Evolutionary conservation across 2,113 vertebrate genomes (phyloP), one percentile per base, ranked within the genome.

Genomic region (Hydropotes inermis): DNA sequence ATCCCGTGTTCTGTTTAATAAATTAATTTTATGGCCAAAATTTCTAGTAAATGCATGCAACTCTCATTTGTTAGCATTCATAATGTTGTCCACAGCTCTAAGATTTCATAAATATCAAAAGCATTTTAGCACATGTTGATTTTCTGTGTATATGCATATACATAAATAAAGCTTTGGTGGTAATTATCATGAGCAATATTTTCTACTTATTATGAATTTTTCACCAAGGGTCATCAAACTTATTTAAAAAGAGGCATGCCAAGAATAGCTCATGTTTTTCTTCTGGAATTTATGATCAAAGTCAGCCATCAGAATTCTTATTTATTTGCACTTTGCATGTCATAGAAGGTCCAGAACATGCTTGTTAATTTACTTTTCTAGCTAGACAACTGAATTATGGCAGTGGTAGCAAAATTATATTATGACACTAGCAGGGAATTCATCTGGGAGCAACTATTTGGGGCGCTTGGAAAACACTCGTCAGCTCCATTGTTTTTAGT

Each of bases 21-120:
- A 92, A 95, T 97, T 94, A 96, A 92, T 96, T 88, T 94, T 88
- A 94, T 55, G 45, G 67, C 58, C 21, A 92, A 54, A 36, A 39
- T 55, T 84, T 95, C 94, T 64, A 96, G 54, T 79, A 67, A 92
- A 92, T 95, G 39, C 52, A 14, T 96, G 79, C 39, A 74, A 1
- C 87, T 96, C 94, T 92, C 61, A 81, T 61, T 84, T 54, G 21
- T 97, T 91, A 93, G 52, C 45, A 94, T 96, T 96, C 89, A 87
- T 36, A 25, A 89, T 45, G 86, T 87, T 84, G 61, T 81, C 61
- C 87, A 36, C 30, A 17, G 57, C 17, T 58, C 61, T 95, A 87
- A 64, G 21, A 81, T 67, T 95, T 87, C n/a, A 88, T 70, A 81
- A 95, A 96, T 76, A 91, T 91, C 82, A 64, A 94, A 94, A 82